These are phyloP conservation scores for Torymus texanus DNA, from an alignment of 2,888 invertebrate species.

Conservation along the genomic window DNA sequence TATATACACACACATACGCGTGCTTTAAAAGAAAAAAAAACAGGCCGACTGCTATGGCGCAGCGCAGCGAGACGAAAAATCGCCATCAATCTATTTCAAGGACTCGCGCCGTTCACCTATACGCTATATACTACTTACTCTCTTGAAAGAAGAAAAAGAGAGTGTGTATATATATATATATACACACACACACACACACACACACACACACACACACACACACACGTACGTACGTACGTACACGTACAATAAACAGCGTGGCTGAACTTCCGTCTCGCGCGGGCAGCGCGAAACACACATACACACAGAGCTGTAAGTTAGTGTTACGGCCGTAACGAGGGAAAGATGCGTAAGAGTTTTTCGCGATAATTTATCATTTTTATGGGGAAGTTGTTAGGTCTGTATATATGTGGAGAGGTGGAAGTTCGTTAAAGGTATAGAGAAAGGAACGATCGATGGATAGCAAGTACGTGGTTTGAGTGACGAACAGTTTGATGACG, in stretches of 20 bases:
- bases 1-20: neutral
- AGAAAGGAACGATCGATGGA: too few relatives aligned
- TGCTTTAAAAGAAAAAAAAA: neutral
- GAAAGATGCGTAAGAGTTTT: too few relatives aligned
- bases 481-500: too few relatives aligned
- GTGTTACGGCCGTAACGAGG: neutral
- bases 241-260: neutral
- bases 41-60: conserved; percentile 3
- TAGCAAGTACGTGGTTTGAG: too few relatives aligned
- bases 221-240: too few relatives aligned
- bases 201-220: too few relatives aligned
- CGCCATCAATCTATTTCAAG: conserved; percentile 44
- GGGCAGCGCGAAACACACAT: neutral
- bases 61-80: conserved; percentile 41
- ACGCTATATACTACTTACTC: too few relatives aligned
- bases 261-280: conserved; percentile 15
- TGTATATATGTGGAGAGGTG: neutral
- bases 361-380: conserved; percentile 30
- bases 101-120: conserved; percentile 43
- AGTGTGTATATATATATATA: neutral
- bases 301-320: neutral
- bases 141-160: conserved; percentile 32
- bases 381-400: neutral
- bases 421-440: conserved; percentile 2
- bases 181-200: too few relatives aligned